Evolutionary conservation across 2,888 invertebrate genomes (phyloP), one percentile per base, ranked within the genome.

Genomic region (Cerceris ruficornis): DNA sequence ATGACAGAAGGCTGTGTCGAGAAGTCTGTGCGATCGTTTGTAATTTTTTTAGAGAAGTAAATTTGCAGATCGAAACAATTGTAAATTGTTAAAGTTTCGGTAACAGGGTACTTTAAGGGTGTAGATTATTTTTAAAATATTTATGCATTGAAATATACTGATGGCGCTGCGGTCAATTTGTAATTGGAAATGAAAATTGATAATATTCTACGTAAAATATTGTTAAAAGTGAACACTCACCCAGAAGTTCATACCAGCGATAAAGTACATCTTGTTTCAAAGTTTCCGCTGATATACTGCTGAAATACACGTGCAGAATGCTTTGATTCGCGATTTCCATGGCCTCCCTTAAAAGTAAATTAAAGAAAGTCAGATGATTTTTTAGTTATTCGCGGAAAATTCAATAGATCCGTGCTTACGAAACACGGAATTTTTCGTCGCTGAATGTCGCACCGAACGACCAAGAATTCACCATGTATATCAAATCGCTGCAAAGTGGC

Each of bases 221-320:
- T 46, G 13, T 11, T 14, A 14, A 41, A 15, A 49, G 9, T n/a
- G 2, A 14, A 7, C 79, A 91, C 92, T 91, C 83, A 92, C 92
- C 91, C 50, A 92, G 68, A 42, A 91, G 87, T 65, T 92, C 92
- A 65, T 89, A 91, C 91, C 92, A 91, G 50, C 89, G 88, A 62
- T 87, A 89, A 5, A 88, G 73, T 4, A 89, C 78, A 57, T 90
- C 90, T 72, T 91, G 90, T 69, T 88, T 90, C n/a, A 91, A 83
- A 42, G 86, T 87, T 9, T 89, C 78, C 5, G 89, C 85, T 11
- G 83, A 87, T 17, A 87, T 87, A 55, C 84, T 89, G 6, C 86
- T 81, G 72, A 91, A 92, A 76, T 84, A 92, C 50, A 92, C 71
- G 67, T 92, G 91, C 14, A 92, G 64, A 43, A 91, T 72, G 65